phyloP scores from a whole-genome alignment of 2,888 invertebrate genomes.

The Eurytoma adleriae region DNA sequence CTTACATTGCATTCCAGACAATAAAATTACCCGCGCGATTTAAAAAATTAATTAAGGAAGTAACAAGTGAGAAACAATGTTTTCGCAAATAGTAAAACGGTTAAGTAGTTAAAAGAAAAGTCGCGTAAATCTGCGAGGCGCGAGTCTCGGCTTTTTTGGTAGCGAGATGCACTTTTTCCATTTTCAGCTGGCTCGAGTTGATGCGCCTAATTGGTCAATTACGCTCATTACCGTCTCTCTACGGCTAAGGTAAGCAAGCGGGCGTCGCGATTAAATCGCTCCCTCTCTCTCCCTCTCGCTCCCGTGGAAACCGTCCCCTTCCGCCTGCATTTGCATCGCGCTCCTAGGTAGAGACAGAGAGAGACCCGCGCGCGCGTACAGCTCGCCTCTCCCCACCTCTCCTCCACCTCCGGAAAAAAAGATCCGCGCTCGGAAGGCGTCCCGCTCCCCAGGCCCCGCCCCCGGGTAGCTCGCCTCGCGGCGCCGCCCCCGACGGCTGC shows the following conservation, averaged over 20 bases:
- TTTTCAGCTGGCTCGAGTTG: constrained; percentile 48
- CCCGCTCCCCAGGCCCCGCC: not conserved
- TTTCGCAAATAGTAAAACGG: too few relatives aligned
- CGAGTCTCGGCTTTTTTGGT: constrained; percentile 1
- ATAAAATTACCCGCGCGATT: too few relatives aligned
- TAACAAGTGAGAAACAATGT: too few relatives aligned
- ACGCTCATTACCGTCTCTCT: constrained; percentile 74
- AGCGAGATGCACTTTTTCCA: constrained; percentile 29
- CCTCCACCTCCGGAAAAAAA: not conserved
- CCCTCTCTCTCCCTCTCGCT: constrained; percentile 46
- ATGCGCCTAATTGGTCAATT: constrained; percentile 75
- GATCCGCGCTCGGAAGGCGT: constrained; percentile 54
- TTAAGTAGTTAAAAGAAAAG: not conserved
- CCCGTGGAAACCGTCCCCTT: constrained; percentile 20
- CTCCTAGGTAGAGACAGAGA: constrained; percentile 11
- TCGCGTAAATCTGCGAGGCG: not conserved
- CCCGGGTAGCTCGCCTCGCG: constrained; percentile 34
- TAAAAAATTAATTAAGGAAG: too few relatives aligned
- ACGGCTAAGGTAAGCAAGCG: constrained; percentile 68
- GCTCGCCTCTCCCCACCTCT: not conserved
- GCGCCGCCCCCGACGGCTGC: constrained; percentile 39
- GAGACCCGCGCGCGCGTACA: not conserved
- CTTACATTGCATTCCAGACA: too few relatives aligned
- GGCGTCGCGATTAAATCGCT: constrained; percentile 58
- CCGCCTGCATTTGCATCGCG: constrained; percentile 43